Base-by-base conservation (phyloP, 2,888 invertebrate species). In the Pseudeuparius sepicola region DNA sequence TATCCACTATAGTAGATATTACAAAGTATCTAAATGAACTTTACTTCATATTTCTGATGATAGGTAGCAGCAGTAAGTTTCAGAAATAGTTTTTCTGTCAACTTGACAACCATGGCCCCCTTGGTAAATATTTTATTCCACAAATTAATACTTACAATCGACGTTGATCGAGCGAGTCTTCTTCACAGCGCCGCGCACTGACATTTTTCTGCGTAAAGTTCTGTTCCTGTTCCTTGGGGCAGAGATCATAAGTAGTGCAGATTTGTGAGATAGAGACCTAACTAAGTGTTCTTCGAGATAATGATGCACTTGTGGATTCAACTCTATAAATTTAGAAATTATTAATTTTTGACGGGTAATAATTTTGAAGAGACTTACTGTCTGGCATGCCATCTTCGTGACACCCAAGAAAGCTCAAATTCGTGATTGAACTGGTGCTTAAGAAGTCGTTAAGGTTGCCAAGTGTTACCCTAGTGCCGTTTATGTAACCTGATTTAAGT, bases 381-480 rank as follows among this genome's bases (percentile, higher is more conserved):
- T 87, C 89, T 6, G 90, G 90, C 58, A 85, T 77, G 14, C 92
- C 92, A 47, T 89, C 88, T 61, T 93, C 92, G 45, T 88, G 83
- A 54, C 88, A 89, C 13, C 89, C 89, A 47, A 97, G 67, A 58
- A 96, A 97, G 61, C 93, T 94, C 47, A 98, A 68, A 63, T 96
- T 94, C 1, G 94, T 94, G 28, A 98, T 87, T 43, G 96, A 97
- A 2, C 97, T 97, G 0, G 98, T 99, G 53, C 84, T 94, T 37
- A 97, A 66, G 60, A 98, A 99, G 48, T 97, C 96, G 44, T 82
- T 83, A 16, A 98, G 66, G 57, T 85, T 83, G n/a, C 97, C 96
- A 39, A 98, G 66, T 37, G 93, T 89, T 0, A 98, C 96, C 50
- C 96, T 74, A 0, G 97, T 96, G n/a, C 97, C 98, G 56, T 94